Evolutionary conservation across 37 sponge, comb jelly and placozoan species (phyloP).

Genomic region (Cladorhizidae sp.): DNA sequence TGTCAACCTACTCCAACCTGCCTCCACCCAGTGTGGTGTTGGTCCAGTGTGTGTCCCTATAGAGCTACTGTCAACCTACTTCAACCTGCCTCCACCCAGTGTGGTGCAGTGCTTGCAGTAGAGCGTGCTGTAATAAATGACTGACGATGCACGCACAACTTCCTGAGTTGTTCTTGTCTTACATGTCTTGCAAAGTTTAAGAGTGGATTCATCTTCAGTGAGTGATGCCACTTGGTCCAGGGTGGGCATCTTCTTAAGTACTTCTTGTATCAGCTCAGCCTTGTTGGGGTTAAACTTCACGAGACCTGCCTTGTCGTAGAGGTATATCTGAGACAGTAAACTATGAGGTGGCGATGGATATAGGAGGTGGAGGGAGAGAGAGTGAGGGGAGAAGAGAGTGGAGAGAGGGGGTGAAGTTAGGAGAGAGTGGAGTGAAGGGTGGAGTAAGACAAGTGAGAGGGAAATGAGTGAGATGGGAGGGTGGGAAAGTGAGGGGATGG

Average conservation of each 20-base stretch:
- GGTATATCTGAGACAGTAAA: slow-evolving; percentile 25
- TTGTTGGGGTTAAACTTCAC: slow-evolving; percentile 16
- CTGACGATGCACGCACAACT: too few species aligned
- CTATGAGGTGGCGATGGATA: slow-evolving; percentile 4
- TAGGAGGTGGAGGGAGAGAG: neutral
- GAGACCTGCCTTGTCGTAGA: neutral
- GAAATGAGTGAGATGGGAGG: neutral
- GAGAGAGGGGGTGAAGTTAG: neutral
- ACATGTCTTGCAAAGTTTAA: slow-evolving; percentile 70
- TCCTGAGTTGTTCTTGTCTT: neutral
- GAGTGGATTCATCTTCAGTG: slow-evolving; percentile 3
- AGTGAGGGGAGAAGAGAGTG: neutral
- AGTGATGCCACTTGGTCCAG: slow-evolving; percentile 11
- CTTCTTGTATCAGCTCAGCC: slow-evolving; percentile 10
- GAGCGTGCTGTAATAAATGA: too few species aligned
- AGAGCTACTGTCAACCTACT: neutral
- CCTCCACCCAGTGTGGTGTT: too few species aligned
- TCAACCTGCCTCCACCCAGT: too few species aligned
- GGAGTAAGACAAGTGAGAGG: neutral
- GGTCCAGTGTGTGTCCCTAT: neutral
- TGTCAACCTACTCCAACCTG: too few species aligned
- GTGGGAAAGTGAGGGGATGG: neutral
- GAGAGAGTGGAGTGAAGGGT: neutral
- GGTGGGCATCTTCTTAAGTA: slow-evolving; percentile 16
- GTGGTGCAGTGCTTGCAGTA: too few species aligned